Percentiles rank a stretch among this genome's conserved stretches.
phyloP scores from a whole-genome alignment of 2,113 vertebrate species.

The Turdus rufiventris region DNA sequence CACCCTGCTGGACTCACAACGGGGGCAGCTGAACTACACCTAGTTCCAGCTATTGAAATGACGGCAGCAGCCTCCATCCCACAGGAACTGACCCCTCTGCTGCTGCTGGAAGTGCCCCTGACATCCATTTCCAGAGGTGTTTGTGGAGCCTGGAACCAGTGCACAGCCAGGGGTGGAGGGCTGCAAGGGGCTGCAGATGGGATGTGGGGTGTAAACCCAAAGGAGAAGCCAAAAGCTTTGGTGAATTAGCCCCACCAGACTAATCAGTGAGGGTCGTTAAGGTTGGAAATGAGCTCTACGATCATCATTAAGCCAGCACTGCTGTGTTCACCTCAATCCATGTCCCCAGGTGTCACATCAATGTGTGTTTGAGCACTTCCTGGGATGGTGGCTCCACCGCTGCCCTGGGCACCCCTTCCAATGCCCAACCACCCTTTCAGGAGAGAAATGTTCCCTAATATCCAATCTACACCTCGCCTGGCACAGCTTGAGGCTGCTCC shows the following conservation, averaged over 20 bases:
- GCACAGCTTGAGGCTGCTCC: fast-evolving
- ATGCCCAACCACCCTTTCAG: background rate
- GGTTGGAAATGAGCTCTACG: background rate
- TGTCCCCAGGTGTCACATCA: background rate
- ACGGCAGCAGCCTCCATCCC: background rate
- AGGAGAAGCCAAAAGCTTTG: background rate
- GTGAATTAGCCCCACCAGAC: background rate
- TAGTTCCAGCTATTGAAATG: conserved; percentile 71
- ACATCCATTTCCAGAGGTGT: conserved; percentile 17
- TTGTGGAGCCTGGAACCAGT: background rate
- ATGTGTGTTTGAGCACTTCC: fast-evolving
- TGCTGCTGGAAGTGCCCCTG: conserved; percentile 22
- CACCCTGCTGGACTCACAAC: background rate
- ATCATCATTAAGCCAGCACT: background rate
- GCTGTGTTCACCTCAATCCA: background rate
- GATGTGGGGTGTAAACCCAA: background rate
- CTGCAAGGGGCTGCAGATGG: background rate
- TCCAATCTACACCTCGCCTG: background rate
- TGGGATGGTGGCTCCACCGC: background rate
- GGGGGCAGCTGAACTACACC: conserved; percentile 42
- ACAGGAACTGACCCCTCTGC: conserved; percentile 55
- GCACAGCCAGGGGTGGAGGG: background rate
- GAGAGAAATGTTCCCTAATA: background rate
- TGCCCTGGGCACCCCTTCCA: background rate
- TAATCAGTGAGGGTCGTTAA: fast-evolving